Evolutionary conservation across 2,797 vertebrate species (phyloP), one percentile per base, ranked within the genome.

Genomic region (Gymnothorax javanicus): DNA sequence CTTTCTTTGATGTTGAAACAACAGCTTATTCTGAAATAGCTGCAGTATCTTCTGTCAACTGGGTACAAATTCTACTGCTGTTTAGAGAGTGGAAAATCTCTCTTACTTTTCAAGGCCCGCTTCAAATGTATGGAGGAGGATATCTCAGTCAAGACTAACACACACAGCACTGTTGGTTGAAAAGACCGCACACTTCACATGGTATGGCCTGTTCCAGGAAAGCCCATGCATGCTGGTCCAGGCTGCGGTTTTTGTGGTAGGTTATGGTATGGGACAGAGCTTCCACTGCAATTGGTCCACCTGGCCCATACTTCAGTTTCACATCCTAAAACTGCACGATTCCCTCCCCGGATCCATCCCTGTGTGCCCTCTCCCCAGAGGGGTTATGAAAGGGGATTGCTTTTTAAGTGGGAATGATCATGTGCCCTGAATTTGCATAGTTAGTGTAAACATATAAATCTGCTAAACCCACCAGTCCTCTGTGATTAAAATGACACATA

Each of bases 401-500:
- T 64, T 50, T 23, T 27, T 89, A 91, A 87, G 91, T 92, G 90
- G 88, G 90, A 93, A 92, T 92, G 90, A 92, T 93, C 94, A 94
- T 94, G 90, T 94, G 90, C 91, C 89, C 95, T 95, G 95, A 93
- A 93, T 90, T 85, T 0, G 43, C 64, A 6, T 13, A 85, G 86
- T 59, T 87, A 88, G 60, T 91, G 91, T 94, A 91, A 93, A 93
- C 92, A 94, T 87, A 94, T 91, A 92, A 94, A 94, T 92, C 17
- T 20, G 82, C 93, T 92, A 92, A 94, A 92, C 91, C 92, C 91
- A 90, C 88, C 93, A 92, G 91, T 86, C 93, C 93, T 94, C 95
- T 94, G 92, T 92, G 92, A 94, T 95, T 94, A 93, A 93, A 91
- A 90, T 86, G 91, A 93, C 94, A 93, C 92, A 94, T 92, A 92